A percentile compares a stretch with the other conserved stretches of the same genome.
These are phyloP conservation scores for Psittacula derbiana DNA, from an alignment of 2,797 vertebrate species.

Conservation along the genomic window DNA sequence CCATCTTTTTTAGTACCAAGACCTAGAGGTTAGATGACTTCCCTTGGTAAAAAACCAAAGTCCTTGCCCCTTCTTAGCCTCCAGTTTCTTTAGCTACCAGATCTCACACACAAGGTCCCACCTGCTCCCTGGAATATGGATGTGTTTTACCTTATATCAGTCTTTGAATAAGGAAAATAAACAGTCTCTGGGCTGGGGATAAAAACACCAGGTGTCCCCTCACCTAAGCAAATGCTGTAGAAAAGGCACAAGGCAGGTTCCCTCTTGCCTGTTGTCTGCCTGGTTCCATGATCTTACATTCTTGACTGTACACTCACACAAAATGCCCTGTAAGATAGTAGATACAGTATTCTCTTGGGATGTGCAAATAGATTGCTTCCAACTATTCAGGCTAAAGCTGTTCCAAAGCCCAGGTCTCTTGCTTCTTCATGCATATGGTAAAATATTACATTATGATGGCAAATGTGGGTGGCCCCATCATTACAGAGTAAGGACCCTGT, in stretches of 20 bases:
- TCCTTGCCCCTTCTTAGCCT: background rate
- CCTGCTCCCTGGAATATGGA: background rate
- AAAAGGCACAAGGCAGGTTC: background rate
- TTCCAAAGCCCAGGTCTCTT: background rate
- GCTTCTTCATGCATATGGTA: background rate
- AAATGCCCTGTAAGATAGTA: background rate
- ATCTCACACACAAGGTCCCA: background rate
- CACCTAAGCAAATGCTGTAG: background rate
- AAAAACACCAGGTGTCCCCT: background rate
- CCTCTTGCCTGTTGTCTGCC: background rate
- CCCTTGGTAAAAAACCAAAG: background rate
- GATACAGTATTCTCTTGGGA: background rate
- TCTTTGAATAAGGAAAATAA: background rate
- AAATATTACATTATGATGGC: background rate
- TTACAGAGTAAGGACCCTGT: background rate
- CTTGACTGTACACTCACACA: background rate
- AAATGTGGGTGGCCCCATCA: background rate
- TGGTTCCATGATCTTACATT: background rate
- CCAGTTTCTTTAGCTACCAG: background rate
- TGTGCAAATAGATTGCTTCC: background rate
- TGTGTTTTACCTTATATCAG: background rate
- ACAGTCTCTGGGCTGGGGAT: background rate
- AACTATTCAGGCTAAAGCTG: background rate
- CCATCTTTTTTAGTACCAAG: background rate
- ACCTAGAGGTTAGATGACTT: fast-evolving